phyloP scores from a whole-genome alignment of 1,140 invertebrate genomes.

The Arion vulgaris region DNA sequence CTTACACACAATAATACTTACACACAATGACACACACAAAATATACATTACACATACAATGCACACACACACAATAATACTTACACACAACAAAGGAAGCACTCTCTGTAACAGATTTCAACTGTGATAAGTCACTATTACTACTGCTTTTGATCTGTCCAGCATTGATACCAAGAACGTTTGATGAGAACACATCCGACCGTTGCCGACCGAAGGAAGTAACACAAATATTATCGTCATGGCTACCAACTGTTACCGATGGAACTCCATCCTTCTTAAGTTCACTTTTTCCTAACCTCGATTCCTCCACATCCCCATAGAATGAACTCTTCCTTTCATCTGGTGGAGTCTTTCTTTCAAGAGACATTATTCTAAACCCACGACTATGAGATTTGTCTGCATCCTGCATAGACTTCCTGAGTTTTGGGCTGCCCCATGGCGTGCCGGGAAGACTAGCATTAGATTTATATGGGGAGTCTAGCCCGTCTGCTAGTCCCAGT shows the following conservation, averaged over 20 bases:
- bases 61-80: too few relatives aligned
- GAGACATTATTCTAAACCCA: constrained; percentile 57
- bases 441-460: constrained; percentile 48
- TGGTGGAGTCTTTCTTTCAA: constrained; percentile 58
- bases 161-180: not conserved
- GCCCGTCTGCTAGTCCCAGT: constrained; percentile 37
- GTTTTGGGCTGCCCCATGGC: constrained; percentile 50
- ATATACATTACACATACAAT: too few relatives aligned
- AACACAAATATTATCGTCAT: constrained; percentile 1
- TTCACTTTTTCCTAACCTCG: not conserved
- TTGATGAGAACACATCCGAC: not conserved
- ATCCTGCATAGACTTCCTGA: constrained; percentile 38
- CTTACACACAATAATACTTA: too few relatives aligned
- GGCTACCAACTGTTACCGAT: constrained; percentile 24
- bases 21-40: too few relatives aligned
- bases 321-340: constrained; percentile 60
- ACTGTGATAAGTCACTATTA: too few relatives aligned
- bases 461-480: constrained; percentile 31
- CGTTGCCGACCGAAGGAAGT: not conserved
- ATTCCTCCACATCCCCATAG: constrained; percentile 57
- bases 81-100: too few relatives aligned
- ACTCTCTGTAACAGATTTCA: too few relatives aligned
- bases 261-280: not conserved
- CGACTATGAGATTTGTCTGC: constrained; percentile 42
- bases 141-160: not conserved